A percentile compares a stretch with the other conserved stretches of the same genome.
phyloP scores from a whole-genome alignment of 1,140 invertebrate species.

The Diorhabda carinulata region DNA sequence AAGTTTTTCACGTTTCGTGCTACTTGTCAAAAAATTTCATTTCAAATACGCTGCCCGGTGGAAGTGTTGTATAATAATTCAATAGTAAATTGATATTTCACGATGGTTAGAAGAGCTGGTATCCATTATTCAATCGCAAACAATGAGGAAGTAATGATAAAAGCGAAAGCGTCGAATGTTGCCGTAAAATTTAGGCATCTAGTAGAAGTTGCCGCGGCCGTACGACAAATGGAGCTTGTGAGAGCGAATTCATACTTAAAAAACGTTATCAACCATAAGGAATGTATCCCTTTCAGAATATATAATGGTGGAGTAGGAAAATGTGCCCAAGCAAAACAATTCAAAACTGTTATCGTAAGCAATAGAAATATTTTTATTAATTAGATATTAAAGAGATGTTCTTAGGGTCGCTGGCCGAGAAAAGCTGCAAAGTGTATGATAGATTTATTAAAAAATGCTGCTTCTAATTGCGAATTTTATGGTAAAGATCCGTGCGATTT shows the following conservation, averaged over 20 bases:
- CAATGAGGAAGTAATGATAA: neutral
- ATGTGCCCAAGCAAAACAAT: conserved; percentile 40
- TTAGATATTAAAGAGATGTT: neutral
- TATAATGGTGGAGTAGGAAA: conserved; percentile 36
- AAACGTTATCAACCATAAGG: conserved; percentile 31
- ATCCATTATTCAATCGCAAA: too few species aligned
- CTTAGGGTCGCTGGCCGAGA: conserved; percentile 38
- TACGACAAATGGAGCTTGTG: conserved; percentile 32
- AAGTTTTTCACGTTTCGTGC: too few species aligned
- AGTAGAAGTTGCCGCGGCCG: conserved; percentile 28
- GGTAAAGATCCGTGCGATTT: conserved; percentile 31
- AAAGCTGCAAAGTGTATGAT: conserved; percentile 34
- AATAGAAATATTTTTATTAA: conserved; percentile 6
- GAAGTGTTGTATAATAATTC: too few species aligned
- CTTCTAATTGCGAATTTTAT: conserved; percentile 34
- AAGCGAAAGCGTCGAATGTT: conserved; percentile 30
- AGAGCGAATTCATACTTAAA: conserved; percentile 34
- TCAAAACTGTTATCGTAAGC: conserved; percentile 30
- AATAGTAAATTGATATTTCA: too few species aligned
- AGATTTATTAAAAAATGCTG: conserved; percentile 34
- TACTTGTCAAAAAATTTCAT: too few species aligned
- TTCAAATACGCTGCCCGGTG: too few species aligned
- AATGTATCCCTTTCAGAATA: conserved; percentile 37
- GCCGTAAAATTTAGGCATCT: conserved; percentile 33
- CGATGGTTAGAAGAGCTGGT: too few species aligned